Evolutionary conservation across 1,140 invertebrate genomes (phyloP).

Genomic region (Spodoptera frugiperda): DNA sequence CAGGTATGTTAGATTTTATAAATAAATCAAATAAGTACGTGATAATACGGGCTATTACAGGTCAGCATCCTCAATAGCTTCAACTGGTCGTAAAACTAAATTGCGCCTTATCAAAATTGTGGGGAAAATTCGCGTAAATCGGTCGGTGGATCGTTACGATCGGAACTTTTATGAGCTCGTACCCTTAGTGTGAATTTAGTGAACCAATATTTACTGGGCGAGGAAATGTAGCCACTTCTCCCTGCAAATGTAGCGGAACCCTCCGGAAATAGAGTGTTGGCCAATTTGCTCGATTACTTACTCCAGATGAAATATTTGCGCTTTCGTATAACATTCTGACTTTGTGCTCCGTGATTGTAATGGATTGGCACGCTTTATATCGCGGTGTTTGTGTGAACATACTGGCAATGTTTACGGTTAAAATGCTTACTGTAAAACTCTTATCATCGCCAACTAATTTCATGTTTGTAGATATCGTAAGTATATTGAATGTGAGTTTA

Average conservation of each 20-base stretch:
- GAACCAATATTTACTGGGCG: slow-evolving; percentile 70
- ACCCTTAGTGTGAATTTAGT: slow-evolving; percentile 56
- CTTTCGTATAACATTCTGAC: slow-evolving; percentile 21
- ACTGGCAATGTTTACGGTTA: neutral
- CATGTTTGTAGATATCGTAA: no score
- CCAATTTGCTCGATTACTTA: slow-evolving; percentile 55
- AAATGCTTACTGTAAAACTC: no score
- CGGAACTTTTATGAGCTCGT: slow-evolving; percentile 30
- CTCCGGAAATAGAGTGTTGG: slow-evolving; percentile 53
- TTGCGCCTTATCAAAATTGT: slow-evolving; percentile 26
- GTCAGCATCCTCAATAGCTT: neutral
- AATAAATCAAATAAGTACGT: neutral
- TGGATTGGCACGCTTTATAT: neutral
- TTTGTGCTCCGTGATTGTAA: slow-evolving; percentile 5
- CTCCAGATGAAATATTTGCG: slow-evolving; percentile 46
- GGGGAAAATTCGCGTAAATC: slow-evolving; percentile 23
- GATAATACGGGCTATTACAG: neutral
- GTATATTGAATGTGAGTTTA: no score
- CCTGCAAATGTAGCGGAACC: slow-evolving; percentile 64
- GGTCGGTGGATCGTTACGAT: slow-evolving; percentile 18
- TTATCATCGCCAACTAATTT: no score
- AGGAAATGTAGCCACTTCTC: slow-evolving; percentile 52
- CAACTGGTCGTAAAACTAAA: slow-evolving; percentile 8
- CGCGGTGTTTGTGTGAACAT: neutral
- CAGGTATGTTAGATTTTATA: no score